Evolutionary conservation across 2,888 invertebrate genomes (phyloP), one percentile per base, ranked within the genome.

Genomic region (Syrista parreyssii): DNA sequence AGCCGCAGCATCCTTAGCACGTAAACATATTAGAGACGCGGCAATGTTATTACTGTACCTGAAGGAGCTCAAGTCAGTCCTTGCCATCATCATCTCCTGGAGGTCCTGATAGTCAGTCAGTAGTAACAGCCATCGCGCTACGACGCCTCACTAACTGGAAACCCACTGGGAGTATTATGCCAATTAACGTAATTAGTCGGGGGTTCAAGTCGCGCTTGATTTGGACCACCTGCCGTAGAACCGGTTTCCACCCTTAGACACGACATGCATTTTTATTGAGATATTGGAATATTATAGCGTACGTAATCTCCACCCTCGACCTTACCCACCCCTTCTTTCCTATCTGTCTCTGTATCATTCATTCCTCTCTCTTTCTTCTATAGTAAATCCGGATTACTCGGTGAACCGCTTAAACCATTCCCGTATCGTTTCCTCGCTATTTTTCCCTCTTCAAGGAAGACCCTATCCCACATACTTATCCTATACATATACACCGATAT

Each of bases 141-240:
- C 71, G 35, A 68, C 36, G 69, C 68, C 34, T 40, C 78, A 77
- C 83, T 82, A 84, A 84, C 84, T 82, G 82, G 77, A 79, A 84
- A 82, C 82, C 82, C 81, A 82, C 81, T 80, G 83, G 82, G 85
- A 84, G 86, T 86, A 87, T 88, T 87, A 87, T 84, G 83, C 86
- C 87, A 88, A 88, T 88, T 88, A 87, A 84, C 84, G 82, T 87
- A 87, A 88, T 88, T 88, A 86, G 84, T 84, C 84, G 76, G 81
- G 76, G 81, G 68, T 77, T 79, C 83, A 77, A 81, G 76, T 77
- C 80, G 77, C 82, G 80, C 84, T 85, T 84, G 83, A 85, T 85
- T 85, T 82, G 81, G 76, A 77, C 15, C 15, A 15, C 40, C 40
- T 15, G 4, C 40, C 15, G 15, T 15, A 40, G 40, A 15, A 40